Evolutionary conservation across 2,113 vertebrate genomes (phyloP).

Genomic region (Erinaceus europaeus): DNA sequence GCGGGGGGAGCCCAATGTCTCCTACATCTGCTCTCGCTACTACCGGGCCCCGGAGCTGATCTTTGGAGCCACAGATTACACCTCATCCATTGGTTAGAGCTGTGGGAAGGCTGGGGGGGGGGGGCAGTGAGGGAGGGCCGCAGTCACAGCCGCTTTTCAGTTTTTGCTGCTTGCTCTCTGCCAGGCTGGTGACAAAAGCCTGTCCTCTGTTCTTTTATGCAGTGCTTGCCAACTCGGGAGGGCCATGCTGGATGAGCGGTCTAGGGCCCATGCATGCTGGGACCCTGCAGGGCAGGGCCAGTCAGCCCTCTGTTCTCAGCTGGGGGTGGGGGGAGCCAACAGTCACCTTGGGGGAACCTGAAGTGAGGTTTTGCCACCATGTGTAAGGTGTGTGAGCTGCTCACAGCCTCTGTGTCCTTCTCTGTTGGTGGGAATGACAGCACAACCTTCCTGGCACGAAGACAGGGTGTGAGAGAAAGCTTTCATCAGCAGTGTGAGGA

Average conservation of each 20-base stretch:
- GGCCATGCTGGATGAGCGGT: too few species aligned
- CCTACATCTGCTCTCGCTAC: slow-evolving; percentile 96
- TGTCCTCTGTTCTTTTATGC: background rate
- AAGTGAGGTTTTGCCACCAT: background rate
- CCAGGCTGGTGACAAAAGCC: background rate
- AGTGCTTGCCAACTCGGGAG: background rate
- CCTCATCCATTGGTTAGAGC: slow-evolving; percentile 88
- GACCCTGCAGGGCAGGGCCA: too few species aligned
- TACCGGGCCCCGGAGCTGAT: slow-evolving; percentile 95
- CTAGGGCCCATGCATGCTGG: background rate
- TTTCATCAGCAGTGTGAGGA: background rate
- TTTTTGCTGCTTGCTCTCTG: background rate
- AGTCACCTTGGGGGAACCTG: background rate
- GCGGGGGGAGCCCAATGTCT: slow-evolving; percentile 94
- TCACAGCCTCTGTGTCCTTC: background rate
- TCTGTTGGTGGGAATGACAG: background rate
- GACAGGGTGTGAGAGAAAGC: background rate
- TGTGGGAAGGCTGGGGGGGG: background rate
- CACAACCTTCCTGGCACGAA: background rate
- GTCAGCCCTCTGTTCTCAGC: background rate
- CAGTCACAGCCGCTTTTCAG: background rate
- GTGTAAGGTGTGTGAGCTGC: background rate
- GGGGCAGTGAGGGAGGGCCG: background rate
- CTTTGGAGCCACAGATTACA: slow-evolving; percentile 95
- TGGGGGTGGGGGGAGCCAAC: background rate